Evolutionary conservation across 2,888 invertebrate species (phyloP), one percentile per base, ranked within the genome.

Genomic region (Micoletzkya japonica): DNA sequence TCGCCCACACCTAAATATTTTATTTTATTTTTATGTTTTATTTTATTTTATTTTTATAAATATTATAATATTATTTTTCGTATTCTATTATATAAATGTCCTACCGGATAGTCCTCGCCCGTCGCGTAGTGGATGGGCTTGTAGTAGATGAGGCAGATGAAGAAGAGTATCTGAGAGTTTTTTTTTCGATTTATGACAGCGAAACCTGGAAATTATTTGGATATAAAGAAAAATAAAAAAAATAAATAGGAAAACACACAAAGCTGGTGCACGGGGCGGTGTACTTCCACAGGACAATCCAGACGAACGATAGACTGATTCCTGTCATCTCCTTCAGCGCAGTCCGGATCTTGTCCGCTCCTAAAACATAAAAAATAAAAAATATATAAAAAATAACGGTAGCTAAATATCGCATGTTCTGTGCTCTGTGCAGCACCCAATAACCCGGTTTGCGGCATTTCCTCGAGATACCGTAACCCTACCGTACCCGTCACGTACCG

Each of bases 321-420:
- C 93, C 93, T 75, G 93, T 89, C 93, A 93, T 94, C 84, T 90
- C 90, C 84, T 91, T 90, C 69, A 94, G 90, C 85, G 93, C 93
- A 28, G 90, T 88, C 0, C 92, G 91, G 87, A 93, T 92, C 72
- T 91, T 88, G 26, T 89, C 87, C 0, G 89, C 89, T 10, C 86
- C 84, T 85, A 32, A 74, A 73, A 49, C 32, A 24, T n/a, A n/a
- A n/a, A n/a, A n/a, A n/a, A n/a, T n/a, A n/a, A n/a, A n/a, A 10
- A 10, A 36, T 1, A 17, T 64, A 17, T 34, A 32, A n/a, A 10
- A 32, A 30, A 32, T 24, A 32, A n/a, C n/a, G n/a, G n/a, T n/a
- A n/a, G 14, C 4, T 34, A 26, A 36, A n/a, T 59, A 50, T 28
- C 59, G 17, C 36, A 44, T 59, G 3, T 26, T 30, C 52, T 32